Base-by-base conservation (phyloP, 2,888 invertebrate species). In the Campopleginae sp. region DNA sequence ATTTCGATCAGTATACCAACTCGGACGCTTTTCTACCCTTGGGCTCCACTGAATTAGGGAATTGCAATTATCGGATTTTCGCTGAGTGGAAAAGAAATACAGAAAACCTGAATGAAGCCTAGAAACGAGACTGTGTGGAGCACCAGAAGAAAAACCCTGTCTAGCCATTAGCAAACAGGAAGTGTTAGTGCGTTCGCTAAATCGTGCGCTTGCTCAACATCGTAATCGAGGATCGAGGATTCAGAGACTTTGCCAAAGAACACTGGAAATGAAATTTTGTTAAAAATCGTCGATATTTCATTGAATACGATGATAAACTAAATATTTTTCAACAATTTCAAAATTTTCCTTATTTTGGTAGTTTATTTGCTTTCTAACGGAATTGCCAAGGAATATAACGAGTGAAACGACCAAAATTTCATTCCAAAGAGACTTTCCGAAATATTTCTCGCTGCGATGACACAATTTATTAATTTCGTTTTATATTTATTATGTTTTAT, bases 11-110 rank as follows among this genome's bases (percentile, higher is more conserved):
- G 38, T 19, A 17, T 4, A 33, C n/a, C 48, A 51, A 42, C 44
- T 51, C 38, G 44, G 48, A 44, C 51, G 48, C 44, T 65, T 78
- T 42, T 66, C 46, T 65, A 68, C 75, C 83, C 81, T 84, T 76
- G 65, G 46, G 68, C 66, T 84, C 80, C 86, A n/a, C 31, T 8
- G 27, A 86, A 87, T 81, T 65, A 88, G 80, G 82, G 88, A 78
- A 58, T 82, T 84, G 79, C 88, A 90, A 91, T 91, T 91, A 91
- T 89, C 89, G 89, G 86, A 89, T 91, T 91, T 88, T 82, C 83
- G 61, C 80, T 33, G 51, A 51, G 70, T 61, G 51, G 10, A 66
- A 72, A 42, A 23, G 51, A 38, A 76, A 54, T 14, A 58, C 27
- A 58, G 27, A 58, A 27, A 54, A 54, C 23, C 19, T 27, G 58